Evolutionary conservation across 2,113 vertebrate species (phyloP), one percentile per base, ranked within the genome.

Genomic region (Cyphomyrus plagiostoma): DNA sequence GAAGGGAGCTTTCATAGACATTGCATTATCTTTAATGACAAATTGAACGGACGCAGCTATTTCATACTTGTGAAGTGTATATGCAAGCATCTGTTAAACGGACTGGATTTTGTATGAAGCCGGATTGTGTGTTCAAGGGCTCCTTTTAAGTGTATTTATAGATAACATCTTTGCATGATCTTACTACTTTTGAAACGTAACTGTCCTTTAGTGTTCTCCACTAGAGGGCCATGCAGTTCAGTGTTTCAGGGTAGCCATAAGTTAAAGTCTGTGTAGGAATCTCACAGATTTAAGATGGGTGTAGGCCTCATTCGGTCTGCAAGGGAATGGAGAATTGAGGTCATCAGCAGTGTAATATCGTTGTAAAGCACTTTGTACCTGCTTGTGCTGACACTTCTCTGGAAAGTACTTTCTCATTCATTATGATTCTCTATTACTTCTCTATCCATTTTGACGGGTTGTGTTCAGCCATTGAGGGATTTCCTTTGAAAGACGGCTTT

Each of bases 151-250:
- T 4, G 23, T 46, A 48, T 35, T 26, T 30, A 58, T 46, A 13
- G 35, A 62, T 46, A 58, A n/a, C 15, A 17, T 42, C 21, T 56
- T 45, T 19, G 11, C 85, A 42, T 45, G 35, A 62, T 89, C 15
- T 23, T 46, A 10, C 23, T 45, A 62, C 17, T 49, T 77, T 9
- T 21, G 19, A 77, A 77, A 53, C 30, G 91, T 53, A 86, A 88
- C 89, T 87, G 87, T 10, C 90, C 82, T 92, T 74, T 56, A 49
- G 80, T 53, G 0, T 23, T n/a, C 9, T 46, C 94, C 95, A 93
- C 94, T 90, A 94, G 95, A 95, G 95, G 94, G 94, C 90, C 91
- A 94, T 48, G 42, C n/a, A 42, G 80, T 83, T 26, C 62, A 84
- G 42, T 19, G 58, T 85, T 84, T 46, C 48, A n/a, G 50, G 19